phyloP scores from a whole-genome alignment of 2,797 vertebrate species.

The Lepus townsendii region DNA sequence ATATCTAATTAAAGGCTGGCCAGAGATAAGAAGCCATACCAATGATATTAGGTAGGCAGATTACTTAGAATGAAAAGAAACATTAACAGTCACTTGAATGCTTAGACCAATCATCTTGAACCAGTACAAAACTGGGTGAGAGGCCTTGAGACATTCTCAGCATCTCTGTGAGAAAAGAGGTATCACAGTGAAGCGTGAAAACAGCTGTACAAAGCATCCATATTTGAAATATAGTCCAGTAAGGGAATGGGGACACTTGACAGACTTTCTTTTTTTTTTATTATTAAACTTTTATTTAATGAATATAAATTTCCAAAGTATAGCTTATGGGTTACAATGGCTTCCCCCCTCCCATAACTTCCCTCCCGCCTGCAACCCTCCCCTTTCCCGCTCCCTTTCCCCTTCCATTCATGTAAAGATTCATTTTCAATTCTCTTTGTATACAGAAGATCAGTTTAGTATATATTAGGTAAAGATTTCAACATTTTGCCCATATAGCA shows the following conservation, averaged over 20 bases:
- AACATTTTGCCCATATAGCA: no score
- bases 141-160: background rate
- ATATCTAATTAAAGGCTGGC: background rate
- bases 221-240: background rate
- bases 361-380: no score
- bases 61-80: conserved; percentile 36
- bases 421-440: no score
- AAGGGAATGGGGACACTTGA: background rate
- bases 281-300: no score
- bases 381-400: no score
- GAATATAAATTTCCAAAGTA: no score
- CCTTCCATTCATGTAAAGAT: no score
- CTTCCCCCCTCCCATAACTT: no score
- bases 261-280: no score
- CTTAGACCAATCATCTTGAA: background rate
- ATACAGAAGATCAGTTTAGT: no score
- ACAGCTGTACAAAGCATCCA: background rate
- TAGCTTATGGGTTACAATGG: no score
- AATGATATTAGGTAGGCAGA: background rate
- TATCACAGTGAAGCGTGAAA: background rate
- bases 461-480: no score
- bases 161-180: background rate
- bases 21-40: background rate
- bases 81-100: background rate
- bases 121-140: background rate